Evolutionary conservation across 2,888 invertebrate genomes (phyloP), one percentile per base, ranked within the genome.

Genomic region (Atrina japonica): DNA sequence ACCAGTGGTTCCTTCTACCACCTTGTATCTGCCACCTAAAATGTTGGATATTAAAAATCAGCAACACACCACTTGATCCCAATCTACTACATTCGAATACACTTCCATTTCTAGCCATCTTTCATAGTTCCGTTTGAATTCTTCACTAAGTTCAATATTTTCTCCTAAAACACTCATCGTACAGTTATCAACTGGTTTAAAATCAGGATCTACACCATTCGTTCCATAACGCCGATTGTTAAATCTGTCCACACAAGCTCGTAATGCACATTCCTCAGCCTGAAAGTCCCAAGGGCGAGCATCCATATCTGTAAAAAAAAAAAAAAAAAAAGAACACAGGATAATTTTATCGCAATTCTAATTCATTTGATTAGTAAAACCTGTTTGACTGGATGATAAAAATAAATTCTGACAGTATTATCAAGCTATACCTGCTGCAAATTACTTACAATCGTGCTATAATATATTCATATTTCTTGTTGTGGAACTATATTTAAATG

Each of bases 61-160:
- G 63, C 70, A 64, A 40, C 47, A 25, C 52, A 85, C 68, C 18
- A 93, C 86, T 73, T 91, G 91, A 81, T 93, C 93, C 93, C 93
- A 93, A 84, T 93, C 92, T 53, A 93, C 91, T 47, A 91, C 90
- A 58, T 95, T 95, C 88, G 95, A 95, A 91, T 96, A 98, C 25
- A 99, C 99, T 92, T 99, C 99, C 89, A 97, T 95, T 83, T 99
- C 96, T 68, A 99, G 92, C 99, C 99, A 99, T 21, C 95, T 90
- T 88, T 97, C 95, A 91, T 99, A 99, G 78, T 92, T 91, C 59
- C 86, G 82, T 77, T 90, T 91, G 77, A 91, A 91, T 89, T 96
- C 97, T 60, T 96, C 96, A 14, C 96, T 97, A 73, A 99, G 93
- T 86, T 97, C 96, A 66, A 95, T 91, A 68, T 93, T 93, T 61